Evolutionary conservation across 1,140 invertebrate genomes (phyloP).

Genomic region (Drosophila suzukii): DNA sequence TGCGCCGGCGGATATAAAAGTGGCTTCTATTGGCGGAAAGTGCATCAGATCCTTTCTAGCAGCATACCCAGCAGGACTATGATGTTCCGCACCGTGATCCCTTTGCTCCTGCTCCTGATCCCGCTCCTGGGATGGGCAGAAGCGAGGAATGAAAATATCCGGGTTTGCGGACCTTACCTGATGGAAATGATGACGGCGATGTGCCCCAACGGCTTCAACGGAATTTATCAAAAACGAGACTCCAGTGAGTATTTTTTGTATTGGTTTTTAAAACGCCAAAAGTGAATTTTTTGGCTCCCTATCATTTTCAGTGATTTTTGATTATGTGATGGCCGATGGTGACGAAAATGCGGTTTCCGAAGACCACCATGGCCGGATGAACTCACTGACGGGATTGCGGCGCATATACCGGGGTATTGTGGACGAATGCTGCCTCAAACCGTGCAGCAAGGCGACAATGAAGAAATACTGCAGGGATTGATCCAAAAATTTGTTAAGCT

Average conservation of each 20-base stretch:
- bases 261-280: neutral
- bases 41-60: constrained; percentile 50
- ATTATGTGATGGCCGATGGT: constrained; percentile 50
- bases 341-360: neutral
- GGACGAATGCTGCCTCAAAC: constrained; percentile 51
- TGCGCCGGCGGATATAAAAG: constrained; percentile 53
- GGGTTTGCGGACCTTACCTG: constrained; percentile 27
- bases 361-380: constrained; percentile 2
- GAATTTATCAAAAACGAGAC: constrained; percentile 28
- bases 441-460: constrained; percentile 9
- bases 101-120: constrained; percentile 26
- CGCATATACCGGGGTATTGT: constrained; percentile 44
- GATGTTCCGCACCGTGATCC: constrained; percentile 27
- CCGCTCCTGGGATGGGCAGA: constrained; percentile 11
- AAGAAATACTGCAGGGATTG: constrained; percentile 27
- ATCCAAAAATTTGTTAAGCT: neutral
- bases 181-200: constrained; percentile 6
- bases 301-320: constrained; percentile 55
- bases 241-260: constrained; percentile 39
- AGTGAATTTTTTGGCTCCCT: no score
- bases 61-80: constrained; percentile 6
- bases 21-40: neutral
- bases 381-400: constrained; percentile 38
- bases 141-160: neutral
- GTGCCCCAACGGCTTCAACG: constrained; percentile 24